Evolutionary conservation across 2,797 vertebrate species (phyloP).

Genomic region (Pangasius larnaudii): DNA sequence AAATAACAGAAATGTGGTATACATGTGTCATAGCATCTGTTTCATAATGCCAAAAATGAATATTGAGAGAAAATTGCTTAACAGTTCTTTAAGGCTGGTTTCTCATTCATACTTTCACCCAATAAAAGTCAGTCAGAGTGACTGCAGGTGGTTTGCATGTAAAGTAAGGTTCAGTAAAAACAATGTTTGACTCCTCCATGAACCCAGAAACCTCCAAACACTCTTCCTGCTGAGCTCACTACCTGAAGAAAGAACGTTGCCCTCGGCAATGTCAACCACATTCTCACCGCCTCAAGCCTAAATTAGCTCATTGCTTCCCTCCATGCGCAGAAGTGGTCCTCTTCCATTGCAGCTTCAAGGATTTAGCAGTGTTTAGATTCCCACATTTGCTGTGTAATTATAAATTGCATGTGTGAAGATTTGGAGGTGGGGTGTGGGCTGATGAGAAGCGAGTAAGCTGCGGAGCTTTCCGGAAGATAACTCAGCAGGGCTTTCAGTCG

Average conservation of each 20-base stretch:
- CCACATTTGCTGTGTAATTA: slow-evolving; percentile 50
- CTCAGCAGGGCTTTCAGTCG: slow-evolving; percentile 42
- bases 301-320: slow-evolving; percentile 71
- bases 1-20: slow-evolving; percentile 1
- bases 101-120: not conserved
- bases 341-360: slow-evolving; percentile 29
- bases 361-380: slow-evolving; percentile 33
- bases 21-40: not conserved
- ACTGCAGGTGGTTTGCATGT: slow-evolving; percentile 28
- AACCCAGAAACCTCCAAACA: slow-evolving; percentile 14
- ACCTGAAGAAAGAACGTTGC: slow-evolving; percentile 68
- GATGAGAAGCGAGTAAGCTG: slow-evolving; percentile 38
- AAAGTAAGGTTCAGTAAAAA: slow-evolving; percentile 20
- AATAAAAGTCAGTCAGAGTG: slow-evolving; percentile 21
- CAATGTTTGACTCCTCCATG: slow-evolving; percentile 14
- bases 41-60: not conserved
- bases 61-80: not conserved
- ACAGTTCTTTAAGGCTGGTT: not conserved
- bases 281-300: slow-evolving; percentile 72
- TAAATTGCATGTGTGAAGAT: slow-evolving; percentile 32
- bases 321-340: slow-evolving; percentile 39
- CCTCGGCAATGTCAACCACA: slow-evolving; percentile 74
- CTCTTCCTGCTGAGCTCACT: slow-evolving; percentile 38
- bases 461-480: slow-evolving; percentile 51
- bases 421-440: not conserved